A percentile compares a stretch with the other conserved stretches of the same genome.
Conservation (phyloP, 2,888 invertebrate species). For the Ramazzottius varieornatus region DNA sequence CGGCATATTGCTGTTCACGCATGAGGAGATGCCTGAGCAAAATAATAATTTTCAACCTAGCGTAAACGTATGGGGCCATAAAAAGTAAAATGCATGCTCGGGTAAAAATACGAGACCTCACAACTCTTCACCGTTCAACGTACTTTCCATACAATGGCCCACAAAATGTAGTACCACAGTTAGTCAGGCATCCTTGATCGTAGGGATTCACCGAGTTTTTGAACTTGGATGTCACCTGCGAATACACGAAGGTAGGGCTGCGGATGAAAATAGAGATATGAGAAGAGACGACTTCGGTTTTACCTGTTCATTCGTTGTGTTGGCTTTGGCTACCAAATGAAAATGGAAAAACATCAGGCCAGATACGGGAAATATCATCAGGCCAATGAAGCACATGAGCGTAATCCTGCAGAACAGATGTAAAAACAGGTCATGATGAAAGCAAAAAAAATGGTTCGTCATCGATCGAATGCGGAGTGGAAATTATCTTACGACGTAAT, state of each 20-base stretch:
- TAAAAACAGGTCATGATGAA: no score
- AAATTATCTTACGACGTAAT: neutral
- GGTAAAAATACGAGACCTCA: no score
- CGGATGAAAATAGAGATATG: no score
- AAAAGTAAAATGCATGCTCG: no score
- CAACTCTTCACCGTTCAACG: no score
- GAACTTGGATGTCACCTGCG: neutral
- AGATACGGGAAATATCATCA: neutral
- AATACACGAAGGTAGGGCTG: no score
- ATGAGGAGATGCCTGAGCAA: neutral
- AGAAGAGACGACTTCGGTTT: no score
- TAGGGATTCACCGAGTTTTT: neutral
- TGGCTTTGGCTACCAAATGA: neutral
- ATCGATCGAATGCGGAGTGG: no score
- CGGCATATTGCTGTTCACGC: neutral
- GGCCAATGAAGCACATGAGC: neutral
- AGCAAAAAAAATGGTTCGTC: no score
- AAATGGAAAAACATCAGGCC: neutral
- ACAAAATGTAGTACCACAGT: neutral
- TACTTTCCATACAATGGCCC: conserved; percentile 1
- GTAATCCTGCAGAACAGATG: neutral
- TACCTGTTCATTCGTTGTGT: conserved; percentile 2
- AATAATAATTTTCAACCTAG: neutral
- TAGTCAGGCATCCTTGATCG: neutral
- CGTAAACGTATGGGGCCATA: no score